phyloP scores from a whole-genome alignment of 2,113 vertebrate genomes.

The Corythoichthys intestinalis region DNA sequence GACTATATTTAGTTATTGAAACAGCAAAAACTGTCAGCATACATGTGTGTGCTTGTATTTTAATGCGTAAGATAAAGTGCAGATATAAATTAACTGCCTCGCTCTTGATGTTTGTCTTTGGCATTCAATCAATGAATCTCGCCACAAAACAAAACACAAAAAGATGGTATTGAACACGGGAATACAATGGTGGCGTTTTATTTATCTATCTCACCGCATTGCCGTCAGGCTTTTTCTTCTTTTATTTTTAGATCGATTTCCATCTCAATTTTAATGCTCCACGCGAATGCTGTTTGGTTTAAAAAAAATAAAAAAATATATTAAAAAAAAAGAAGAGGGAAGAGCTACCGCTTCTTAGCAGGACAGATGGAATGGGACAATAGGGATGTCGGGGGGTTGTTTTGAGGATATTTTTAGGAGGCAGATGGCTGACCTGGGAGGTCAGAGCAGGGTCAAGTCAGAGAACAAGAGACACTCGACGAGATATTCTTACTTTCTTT shows the following conservation, averaged over 20 bases:
- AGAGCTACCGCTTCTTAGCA: background rate
- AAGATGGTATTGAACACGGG: background rate
- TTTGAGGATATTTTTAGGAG: conserved; percentile 41
- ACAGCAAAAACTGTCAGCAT: background rate
- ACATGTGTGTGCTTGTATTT: background rate
- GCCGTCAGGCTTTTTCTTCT: background rate
- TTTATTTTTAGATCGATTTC: background rate
- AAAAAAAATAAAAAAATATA: too few relatives aligned
- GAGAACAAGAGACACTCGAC: conserved; percentile 40
- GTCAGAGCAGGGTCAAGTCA: conserved; percentile 34
- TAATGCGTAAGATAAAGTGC: conserved; percentile 9
- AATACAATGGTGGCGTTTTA: background rate
- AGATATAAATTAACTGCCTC: background rate
- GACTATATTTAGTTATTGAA: background rate
- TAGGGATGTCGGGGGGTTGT: background rate
- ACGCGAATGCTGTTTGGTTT: background rate
- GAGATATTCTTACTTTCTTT: conserved; percentile 7
- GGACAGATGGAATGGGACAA: conserved; percentile 8
- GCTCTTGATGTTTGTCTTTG: conserved; percentile 2
- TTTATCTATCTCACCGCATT: background rate
- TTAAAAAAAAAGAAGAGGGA: background rate
- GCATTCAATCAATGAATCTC: conserved; percentile 50
- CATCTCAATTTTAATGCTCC: background rate
- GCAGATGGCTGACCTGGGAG: conserved; percentile 51
- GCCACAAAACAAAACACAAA: background rate